A percentile compares a stretch with the other conserved stretches of the same genome.
Conservation (phyloP, 2,888 invertebrate species). For the Synanthedon myopaeformis region DNA sequence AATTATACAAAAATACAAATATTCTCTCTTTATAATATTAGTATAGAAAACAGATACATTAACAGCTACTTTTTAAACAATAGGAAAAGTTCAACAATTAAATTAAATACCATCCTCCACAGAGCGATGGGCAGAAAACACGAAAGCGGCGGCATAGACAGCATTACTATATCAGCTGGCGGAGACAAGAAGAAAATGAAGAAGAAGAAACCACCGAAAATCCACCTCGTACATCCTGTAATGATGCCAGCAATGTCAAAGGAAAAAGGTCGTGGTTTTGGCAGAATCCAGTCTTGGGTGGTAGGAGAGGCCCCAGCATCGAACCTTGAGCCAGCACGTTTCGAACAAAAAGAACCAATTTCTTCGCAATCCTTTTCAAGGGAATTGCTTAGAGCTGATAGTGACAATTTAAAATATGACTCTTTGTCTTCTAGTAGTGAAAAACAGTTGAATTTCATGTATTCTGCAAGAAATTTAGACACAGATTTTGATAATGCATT, state of each 20-base stretch:
- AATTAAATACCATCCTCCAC: conserved; percentile 7
- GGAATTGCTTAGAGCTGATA: no score
- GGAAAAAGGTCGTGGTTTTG: conserved; percentile 49
- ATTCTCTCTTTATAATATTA: no score
- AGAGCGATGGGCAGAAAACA: conserved; percentile 34
- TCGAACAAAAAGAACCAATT: not conserved
- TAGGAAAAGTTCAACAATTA: not conserved
- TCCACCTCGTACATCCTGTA: conserved; percentile 47
- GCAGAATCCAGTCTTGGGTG: conserved; percentile 46
- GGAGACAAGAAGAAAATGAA: conserved; percentile 40
- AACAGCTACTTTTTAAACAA: not conserved
- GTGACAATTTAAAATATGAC: not conserved
- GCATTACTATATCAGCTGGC: conserved; percentile 48
- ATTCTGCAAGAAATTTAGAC: not conserved
- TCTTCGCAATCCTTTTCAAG: not conserved
- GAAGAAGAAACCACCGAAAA: conserved; percentile 51
- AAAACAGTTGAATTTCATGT: not conserved
- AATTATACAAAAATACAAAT: no score
- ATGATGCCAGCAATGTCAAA: conserved; percentile 28
- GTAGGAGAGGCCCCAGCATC: conserved; percentile 23
- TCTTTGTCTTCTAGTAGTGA: not conserved
- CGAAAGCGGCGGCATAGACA: conserved; percentile 42
- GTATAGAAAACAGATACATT: no score
- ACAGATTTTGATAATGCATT: not conserved
- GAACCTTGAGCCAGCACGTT: not conserved